Conservation (phyloP, 2,797 vertebrate genomes). For the Notamacropus eugenii region DNA sequence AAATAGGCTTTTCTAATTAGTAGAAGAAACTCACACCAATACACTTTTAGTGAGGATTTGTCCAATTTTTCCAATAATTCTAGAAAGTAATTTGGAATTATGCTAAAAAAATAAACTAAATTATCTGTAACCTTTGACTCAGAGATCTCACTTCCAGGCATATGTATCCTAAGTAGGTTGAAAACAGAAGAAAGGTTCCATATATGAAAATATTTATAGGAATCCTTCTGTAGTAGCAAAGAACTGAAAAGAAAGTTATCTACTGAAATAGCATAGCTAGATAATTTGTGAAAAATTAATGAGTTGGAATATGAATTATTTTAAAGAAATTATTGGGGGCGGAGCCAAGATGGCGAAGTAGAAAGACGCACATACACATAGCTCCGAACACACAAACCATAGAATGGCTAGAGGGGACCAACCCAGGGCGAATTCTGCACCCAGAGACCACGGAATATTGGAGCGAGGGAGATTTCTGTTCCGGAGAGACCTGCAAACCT, state of each 20-base stretch:
- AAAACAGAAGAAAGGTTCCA: not conserved
- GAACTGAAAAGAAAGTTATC: not conserved
- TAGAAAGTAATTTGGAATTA: not conserved
- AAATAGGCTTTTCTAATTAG: not conserved
- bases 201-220: not conserved
- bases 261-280: not conserved
- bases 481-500: too few relatives aligned
- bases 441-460: too few relatives aligned
- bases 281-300: not conserved
- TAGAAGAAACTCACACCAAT: not conserved
- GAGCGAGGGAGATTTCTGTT: too few relatives aligned
- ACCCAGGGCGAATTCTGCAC: too few relatives aligned
- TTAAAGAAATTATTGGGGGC: not conserved
- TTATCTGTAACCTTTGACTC: not conserved
- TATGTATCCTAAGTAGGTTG: not conserved
- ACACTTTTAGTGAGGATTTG: not conserved
- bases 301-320: not conserved
- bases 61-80: not conserved
- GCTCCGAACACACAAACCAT: too few relatives aligned
- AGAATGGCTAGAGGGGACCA: too few relatives aligned
- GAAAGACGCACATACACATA: too few relatives aligned
- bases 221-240: not conserved
- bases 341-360: too few relatives aligned
- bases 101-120: not conserved
- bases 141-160: not conserved